These are phyloP conservation scores for Scolopax mira DNA, from an alignment of 2,113 vertebrate species.

Conservation along the genomic window DNA sequence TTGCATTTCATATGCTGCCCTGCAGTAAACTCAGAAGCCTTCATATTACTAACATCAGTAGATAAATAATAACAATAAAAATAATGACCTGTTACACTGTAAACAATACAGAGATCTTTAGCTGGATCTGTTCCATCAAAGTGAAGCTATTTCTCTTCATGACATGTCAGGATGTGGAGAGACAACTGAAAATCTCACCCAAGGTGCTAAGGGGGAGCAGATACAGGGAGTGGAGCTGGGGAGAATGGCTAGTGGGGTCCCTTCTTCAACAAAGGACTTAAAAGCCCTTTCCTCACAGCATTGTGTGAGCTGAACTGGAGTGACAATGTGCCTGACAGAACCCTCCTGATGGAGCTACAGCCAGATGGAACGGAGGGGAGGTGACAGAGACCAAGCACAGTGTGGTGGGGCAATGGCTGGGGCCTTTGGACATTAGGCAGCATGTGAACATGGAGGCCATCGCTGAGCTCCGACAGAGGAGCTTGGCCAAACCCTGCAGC, in stretches of 20 bases:
- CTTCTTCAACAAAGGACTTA: background rate
- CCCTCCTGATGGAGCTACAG: background rate
- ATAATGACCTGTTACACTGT: background rate
- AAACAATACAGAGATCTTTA: background rate
- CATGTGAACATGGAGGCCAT: accelerated
- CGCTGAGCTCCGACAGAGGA: background rate
- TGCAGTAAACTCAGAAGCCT: background rate
- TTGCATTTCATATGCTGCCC: background rate
- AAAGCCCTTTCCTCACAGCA: background rate
- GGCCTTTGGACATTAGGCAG: accelerated
- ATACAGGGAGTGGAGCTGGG: background rate
- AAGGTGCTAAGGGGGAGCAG: accelerated
- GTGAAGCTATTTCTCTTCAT: background rate
- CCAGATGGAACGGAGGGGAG: background rate
- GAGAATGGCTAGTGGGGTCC: background rate
- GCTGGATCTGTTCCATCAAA: too few species aligned
- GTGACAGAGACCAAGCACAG: too few species aligned
- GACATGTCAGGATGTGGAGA: too few species aligned
- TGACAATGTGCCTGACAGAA: background rate
- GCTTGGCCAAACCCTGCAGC: background rate
- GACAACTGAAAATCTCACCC: background rate
- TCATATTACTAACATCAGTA: accelerated
- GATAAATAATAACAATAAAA: background rate
- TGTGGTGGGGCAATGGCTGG: accelerated
- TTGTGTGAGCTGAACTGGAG: background rate